These are phyloP conservation scores for Mycteria americana DNA, from an alignment of 2,797 vertebrate genomes.

Conservation along the genomic window DNA sequence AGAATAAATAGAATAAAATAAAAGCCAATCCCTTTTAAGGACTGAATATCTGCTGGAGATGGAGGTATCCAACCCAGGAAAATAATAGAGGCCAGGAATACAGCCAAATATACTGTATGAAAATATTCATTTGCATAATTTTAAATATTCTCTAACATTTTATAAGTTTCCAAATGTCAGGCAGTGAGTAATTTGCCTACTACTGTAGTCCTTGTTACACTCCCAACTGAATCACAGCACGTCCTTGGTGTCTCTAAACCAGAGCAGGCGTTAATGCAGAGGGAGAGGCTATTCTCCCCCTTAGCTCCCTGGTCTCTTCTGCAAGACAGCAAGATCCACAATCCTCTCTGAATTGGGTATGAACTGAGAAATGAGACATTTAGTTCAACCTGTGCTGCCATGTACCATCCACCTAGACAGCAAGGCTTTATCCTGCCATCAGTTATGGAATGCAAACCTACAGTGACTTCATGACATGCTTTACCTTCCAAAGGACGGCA, in stretches of 20 bases:
- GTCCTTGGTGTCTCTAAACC: conserved; percentile 50
- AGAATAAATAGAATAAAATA: conserved; percentile 18
- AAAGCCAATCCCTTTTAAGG: conserved; percentile 13
- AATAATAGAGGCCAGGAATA: conserved; percentile 49
- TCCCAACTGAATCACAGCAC: conserved; percentile 41
- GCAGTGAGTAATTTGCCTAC: conserved; percentile 54
- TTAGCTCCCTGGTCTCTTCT: not conserved
- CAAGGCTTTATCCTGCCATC: not conserved
- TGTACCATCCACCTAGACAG: not conserved
- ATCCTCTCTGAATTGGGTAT: not conserved
- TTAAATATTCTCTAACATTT: conserved; percentile 68
- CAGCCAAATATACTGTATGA: conserved; percentile 46
- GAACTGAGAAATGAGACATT: not conserved
- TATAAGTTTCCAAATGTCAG: conserved; percentile 55
- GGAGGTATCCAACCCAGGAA: conserved; percentile 37
- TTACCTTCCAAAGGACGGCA: not conserved
- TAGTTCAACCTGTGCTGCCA: not conserved
- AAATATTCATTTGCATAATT: conserved; percentile 67
- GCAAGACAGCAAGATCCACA: not conserved
- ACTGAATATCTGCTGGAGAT: conserved; percentile 42
- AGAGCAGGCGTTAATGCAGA: conserved; percentile 24
- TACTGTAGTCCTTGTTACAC: conserved; percentile 17
- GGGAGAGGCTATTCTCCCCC: not conserved
- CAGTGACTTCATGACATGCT: not conserved
- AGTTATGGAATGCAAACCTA: conserved; percentile 9